Conservation (phyloP, 2,888 invertebrate species). For the Stenolophus ochropezus region DNA sequence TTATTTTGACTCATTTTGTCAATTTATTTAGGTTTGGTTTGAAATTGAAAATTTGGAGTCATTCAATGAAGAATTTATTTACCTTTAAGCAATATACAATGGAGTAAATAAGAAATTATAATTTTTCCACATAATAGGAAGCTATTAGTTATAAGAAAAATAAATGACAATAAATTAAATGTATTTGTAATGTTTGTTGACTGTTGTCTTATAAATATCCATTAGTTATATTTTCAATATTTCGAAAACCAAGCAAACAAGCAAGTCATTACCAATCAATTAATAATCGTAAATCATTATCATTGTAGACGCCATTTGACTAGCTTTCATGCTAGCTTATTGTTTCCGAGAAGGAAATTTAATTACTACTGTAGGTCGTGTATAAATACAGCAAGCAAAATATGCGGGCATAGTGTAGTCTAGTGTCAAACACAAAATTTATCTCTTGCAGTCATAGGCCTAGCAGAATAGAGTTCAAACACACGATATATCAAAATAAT, state of each 20-base stretch:
- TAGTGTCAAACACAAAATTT: background rate
- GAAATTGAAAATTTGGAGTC: too few species aligned
- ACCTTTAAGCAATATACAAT: too few species aligned
- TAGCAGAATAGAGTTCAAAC: background rate
- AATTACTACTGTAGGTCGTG: conserved; percentile 9
- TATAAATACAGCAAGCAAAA: background rate
- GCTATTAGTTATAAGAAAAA: too few species aligned
- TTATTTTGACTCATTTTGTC: too few species aligned
- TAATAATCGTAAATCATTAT: background rate
- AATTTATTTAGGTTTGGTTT: too few species aligned
- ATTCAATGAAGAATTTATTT: too few species aligned
- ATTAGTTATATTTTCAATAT: too few species aligned
- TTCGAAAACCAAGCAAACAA: background rate
- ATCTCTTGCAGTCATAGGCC: background rate
- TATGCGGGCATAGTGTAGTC: background rate
- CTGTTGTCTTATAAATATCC: too few species aligned
- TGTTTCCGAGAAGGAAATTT: conserved; percentile 30
- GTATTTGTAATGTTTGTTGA: too few species aligned
- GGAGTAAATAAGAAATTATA: too few species aligned
- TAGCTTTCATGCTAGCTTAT: background rate
- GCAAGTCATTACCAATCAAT: background rate
- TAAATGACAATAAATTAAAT: too few species aligned
- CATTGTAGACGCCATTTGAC: background rate
- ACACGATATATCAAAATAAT: conserved; percentile 13
- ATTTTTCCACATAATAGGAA: too few species aligned